Base-by-base conservation (phyloP, 1,140 invertebrate genomes). In the Antheraea pernyi region DNA sequence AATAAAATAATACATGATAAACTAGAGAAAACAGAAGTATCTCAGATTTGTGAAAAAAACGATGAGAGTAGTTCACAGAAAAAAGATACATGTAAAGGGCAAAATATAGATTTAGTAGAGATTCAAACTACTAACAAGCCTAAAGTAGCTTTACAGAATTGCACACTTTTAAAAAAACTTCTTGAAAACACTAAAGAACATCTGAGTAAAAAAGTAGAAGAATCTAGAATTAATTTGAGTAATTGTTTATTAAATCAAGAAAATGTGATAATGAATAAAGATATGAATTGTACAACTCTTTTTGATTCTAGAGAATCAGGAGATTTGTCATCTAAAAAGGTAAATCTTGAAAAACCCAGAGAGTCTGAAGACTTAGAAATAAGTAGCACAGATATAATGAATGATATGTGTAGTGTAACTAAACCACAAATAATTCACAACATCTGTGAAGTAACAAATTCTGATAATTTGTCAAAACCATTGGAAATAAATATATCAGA, bases 401-500 rank as follows among this genome's bases (percentile, higher is more conserved):
- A 73, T 68, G 73, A 77, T 48, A 42, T 61, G 48, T 70, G 72
- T 42, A 72, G 73, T 42, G 59, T 48, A 61, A 68, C 48, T 63
- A 80, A 81, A 81, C 69, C 67, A 74, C 72, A 78, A 61, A 70
- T 81, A 66, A 82, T 83, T 59, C 79, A 86, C 68, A 80, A 85
- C 59, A 65, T 83, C 69, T 75, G 71, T 83, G 83, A 83, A 76
- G 77, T 84, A 77, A 68, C 77, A 63, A 81, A 78, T 16, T 53
- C 46, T 74, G 89, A 92, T 73, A 91, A 74, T 75, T 65, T 92
- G 37, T 85, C 82, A 68, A 89, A 88, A 69, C 92, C 92, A 19
- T 80, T 93, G 75, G 91, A 93, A 83, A 92, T 93, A 59, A 88
- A 83, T 75, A 87, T 92, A 68, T 81, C 86, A 60, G 87, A 91